Conservation (phyloP, 92 coral and sea anemone species). For the Diadumene lineata region DNA sequence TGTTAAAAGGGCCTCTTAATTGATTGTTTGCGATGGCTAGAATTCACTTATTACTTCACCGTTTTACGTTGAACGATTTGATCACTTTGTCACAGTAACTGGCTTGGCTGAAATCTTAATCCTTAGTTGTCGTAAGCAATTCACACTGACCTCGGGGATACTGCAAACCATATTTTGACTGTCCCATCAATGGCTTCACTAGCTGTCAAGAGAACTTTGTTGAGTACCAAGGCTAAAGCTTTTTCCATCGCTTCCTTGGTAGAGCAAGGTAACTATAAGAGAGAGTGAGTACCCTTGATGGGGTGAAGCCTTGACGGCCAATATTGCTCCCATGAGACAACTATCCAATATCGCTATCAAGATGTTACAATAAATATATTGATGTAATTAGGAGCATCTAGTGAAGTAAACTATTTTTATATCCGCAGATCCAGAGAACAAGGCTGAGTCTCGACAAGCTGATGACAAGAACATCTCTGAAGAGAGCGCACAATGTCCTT, state of each 20-base stretch:
- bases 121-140: conserved; percentile 23
- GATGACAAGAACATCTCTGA: conserved; percentile 64
- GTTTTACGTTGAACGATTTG: conserved; percentile 49
- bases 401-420: conserved; percentile 27
- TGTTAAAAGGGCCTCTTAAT: conserved; percentile 88
- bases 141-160: conserved; percentile 27
- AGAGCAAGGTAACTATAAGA: conserved; percentile 52
- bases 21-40: conserved; percentile 89
- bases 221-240: conserved; percentile 70
- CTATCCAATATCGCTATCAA: conserved; percentile 27
- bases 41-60: conserved; percentile 81
- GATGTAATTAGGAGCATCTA: conserved; percentile 29
- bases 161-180: conserved; percentile 2
- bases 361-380: conserved; percentile 20
- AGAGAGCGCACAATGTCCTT: conserved; percentile 33
- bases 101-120: conserved; percentile 36
- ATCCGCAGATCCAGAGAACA: conserved; percentile 56
- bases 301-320: no score
- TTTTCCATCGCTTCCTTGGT: conserved; percentile 88
- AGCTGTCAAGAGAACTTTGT: conserved; percentile 37
- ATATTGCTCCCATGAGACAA: conserved; percentile 2
- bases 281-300: conserved; percentile 3
- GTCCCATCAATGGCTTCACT: conserved; percentile 34
- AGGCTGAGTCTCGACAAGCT: conserved; percentile 55
- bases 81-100: conserved; percentile 38